phyloP scores from a whole-genome alignment of 2,888 invertebrate genomes.

The Phania funesta region DNA sequence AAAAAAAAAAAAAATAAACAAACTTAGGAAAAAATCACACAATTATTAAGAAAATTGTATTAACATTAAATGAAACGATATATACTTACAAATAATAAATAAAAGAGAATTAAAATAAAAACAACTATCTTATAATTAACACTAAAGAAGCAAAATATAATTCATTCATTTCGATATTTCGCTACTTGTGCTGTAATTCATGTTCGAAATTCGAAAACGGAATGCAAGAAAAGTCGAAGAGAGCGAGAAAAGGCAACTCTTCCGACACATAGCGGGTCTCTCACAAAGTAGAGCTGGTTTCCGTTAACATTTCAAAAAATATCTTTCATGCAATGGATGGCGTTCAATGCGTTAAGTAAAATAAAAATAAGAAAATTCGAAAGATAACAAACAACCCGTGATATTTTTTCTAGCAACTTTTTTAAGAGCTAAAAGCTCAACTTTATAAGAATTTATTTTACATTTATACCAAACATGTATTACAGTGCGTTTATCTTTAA shows the following conservation, averaged over 20 bases:
- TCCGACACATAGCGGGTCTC: too few relatives aligned
- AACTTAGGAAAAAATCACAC: conserved; percentile 61
- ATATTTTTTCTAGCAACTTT: too few relatives aligned
- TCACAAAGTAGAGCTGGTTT: too few relatives aligned
- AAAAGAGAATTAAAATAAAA: conserved; percentile 32
- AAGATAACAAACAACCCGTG: too few relatives aligned
- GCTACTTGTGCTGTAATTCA: conserved; percentile 29
- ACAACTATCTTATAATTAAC: conserved; percentile 48
- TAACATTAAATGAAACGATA: conserved; percentile 62
- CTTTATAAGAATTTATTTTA: not conserved
- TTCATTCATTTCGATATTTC: conserved; percentile 37
- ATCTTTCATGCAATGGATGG: too few relatives aligned
- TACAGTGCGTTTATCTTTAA: conserved; percentile 28
- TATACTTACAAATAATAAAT: conserved; percentile 39
- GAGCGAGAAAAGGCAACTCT: too few relatives aligned
- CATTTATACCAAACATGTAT: conserved; percentile 22
- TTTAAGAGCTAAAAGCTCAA: not conserved
- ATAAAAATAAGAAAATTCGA: too few relatives aligned
- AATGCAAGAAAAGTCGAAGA: too few relatives aligned
- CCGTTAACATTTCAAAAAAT: too few relatives aligned
- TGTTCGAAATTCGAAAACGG: not conserved
- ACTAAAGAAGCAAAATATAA: conserved; percentile 6
- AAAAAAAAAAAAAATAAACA: conserved; percentile 46
- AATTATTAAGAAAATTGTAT: conserved; percentile 64
- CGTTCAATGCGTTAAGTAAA: too few relatives aligned